Evolutionary conservation across 1,140 invertebrate genomes (phyloP).

Genomic region (Tyrophagus putrescentiae): DNA sequence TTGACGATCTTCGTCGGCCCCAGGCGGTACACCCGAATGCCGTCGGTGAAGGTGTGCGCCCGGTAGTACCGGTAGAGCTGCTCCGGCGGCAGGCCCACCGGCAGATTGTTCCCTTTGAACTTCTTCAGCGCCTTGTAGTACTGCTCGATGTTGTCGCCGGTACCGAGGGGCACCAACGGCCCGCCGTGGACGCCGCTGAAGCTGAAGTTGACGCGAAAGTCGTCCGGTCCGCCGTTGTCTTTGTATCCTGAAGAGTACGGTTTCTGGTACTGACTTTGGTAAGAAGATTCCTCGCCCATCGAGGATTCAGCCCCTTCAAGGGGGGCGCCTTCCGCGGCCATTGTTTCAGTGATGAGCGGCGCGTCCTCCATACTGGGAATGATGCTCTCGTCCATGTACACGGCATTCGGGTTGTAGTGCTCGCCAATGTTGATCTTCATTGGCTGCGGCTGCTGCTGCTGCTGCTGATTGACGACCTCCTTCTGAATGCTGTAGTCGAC

Average conservation of each 20-base stretch:
- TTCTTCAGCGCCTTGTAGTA: conserved; percentile 10
- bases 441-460: not conserved
- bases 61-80: not conserved
- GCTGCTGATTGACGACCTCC: not conserved
- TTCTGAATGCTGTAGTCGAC: not conserved
- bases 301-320: not conserved
- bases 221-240: conserved; percentile 4
- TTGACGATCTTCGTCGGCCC: too few relatives aligned
- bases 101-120: not conserved
- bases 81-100: not conserved
- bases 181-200: conserved; percentile 16
- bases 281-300: not conserved
- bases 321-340: not conserved
- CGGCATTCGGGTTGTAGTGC: conserved; percentile 13
- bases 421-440: conserved; percentile 19
- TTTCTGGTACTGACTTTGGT: not conserved
- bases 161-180: conserved; percentile 1
- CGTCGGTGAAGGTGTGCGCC: conserved; percentile 4
- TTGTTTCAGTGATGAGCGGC: not conserved
- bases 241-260: not conserved
- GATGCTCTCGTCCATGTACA: not conserved
- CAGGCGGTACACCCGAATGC: too few relatives aligned
- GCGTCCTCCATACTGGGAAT: not conserved
- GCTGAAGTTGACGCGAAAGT: conserved; percentile 2
- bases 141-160: not conserved